Evolutionary conservation across 1,140 invertebrate species (phyloP).

Genomic region (Drosophila eugracilis): DNA sequence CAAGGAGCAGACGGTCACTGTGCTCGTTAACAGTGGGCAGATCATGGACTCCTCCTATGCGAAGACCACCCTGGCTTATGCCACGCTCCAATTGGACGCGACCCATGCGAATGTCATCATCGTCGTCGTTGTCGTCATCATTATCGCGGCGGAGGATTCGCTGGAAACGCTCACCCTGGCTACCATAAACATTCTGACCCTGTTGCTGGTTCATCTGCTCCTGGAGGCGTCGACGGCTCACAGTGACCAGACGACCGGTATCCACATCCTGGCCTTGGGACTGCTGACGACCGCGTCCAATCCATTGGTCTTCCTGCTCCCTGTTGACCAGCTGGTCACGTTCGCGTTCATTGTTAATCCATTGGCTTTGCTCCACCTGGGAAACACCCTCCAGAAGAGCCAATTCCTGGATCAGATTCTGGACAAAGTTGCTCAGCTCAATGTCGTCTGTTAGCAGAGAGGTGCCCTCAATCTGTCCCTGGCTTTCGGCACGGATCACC

Average conservation of each 20-base stretch:
- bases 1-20: slow-evolving; percentile 48
- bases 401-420: slow-evolving; percentile 64
- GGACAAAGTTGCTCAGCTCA: slow-evolving; percentile 60
- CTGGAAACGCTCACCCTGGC: slow-evolving; percentile 44
- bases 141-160: slow-evolving; percentile 21
- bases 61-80: slow-evolving; percentile 19
- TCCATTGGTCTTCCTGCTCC: slow-evolving; percentile 18
- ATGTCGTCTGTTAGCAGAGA: slow-evolving; percentile 70
- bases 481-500: slow-evolving; percentile 25
- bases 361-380: not conserved
- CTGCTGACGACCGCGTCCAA: not conserved
- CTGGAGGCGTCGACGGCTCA: slow-evolving; percentile 42
- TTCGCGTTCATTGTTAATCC: not conserved
- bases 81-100: slow-evolving; percentile 48
- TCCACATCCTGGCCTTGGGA: slow-evolving; percentile 11
- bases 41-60: slow-evolving; percentile 10
- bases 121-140: slow-evolving; percentile 15
- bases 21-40: slow-evolving; percentile 46
- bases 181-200: slow-evolving; percentile 10
- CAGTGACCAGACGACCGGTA: slow-evolving; percentile 29
- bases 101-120: slow-evolving; percentile 25
- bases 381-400: slow-evolving; percentile 41
- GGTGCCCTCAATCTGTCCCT: slow-evolving; percentile 18
- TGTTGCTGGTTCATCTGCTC: slow-evolving; percentile 17
- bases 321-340: slow-evolving; percentile 11